These are phyloP conservation scores for Nibea albiflora DNA, from an alignment of 2,113 vertebrate genomes.

Conservation along the genomic window DNA sequence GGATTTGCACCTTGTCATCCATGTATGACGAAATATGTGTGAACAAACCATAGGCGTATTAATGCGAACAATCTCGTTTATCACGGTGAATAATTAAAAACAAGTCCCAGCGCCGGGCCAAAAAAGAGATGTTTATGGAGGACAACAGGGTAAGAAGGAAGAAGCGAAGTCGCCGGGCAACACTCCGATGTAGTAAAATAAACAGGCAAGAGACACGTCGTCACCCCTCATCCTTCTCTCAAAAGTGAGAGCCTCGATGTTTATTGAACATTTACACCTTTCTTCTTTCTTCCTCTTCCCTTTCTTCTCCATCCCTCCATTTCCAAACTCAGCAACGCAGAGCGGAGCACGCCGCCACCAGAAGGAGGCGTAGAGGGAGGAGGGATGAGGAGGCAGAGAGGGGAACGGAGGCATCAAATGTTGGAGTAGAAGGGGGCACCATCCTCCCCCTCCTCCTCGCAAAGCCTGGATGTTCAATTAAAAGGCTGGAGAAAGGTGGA, in stretches of 20 bases:
- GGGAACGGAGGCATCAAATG: slow-evolving; percentile 16
- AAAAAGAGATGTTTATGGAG: slow-evolving; percentile 15
- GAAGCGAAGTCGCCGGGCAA: slow-evolving; percentile 15
- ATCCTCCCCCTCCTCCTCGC: neutral
- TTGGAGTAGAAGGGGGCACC: neutral
- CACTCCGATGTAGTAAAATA: slow-evolving; percentile 39
- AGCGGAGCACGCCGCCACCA: slow-evolving; percentile 60
- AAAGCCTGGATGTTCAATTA: slow-evolving; percentile 36
- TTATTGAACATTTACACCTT: slow-evolving; percentile 42
- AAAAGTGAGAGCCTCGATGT: slow-evolving; percentile 34
- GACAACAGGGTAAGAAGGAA: neutral
- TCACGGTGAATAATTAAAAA: slow-evolving; percentile 51
- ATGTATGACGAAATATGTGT: slow-evolving; percentile 46
- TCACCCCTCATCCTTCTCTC: slow-evolving; percentile 18
- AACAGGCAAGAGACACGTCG: slow-evolving; percentile 7
- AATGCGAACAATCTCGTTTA: slow-evolving; percentile 17
- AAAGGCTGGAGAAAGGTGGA: slow-evolving; percentile 33
- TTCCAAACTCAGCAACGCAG: slow-evolving; percentile 63
- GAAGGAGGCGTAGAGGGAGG: slow-evolving; percentile 3
- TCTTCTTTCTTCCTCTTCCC: slow-evolving; percentile 1
- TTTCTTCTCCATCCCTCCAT: slow-evolving; percentile 15
- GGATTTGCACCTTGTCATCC: slow-evolving; percentile 61
- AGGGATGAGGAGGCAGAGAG: neutral
- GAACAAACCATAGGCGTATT: slow-evolving; percentile 30
- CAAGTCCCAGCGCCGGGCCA: slow-evolving; percentile 3